Base-by-base conservation (phyloP, 2,113 vertebrate genomes). In the Hipposideros armiger region DNA sequence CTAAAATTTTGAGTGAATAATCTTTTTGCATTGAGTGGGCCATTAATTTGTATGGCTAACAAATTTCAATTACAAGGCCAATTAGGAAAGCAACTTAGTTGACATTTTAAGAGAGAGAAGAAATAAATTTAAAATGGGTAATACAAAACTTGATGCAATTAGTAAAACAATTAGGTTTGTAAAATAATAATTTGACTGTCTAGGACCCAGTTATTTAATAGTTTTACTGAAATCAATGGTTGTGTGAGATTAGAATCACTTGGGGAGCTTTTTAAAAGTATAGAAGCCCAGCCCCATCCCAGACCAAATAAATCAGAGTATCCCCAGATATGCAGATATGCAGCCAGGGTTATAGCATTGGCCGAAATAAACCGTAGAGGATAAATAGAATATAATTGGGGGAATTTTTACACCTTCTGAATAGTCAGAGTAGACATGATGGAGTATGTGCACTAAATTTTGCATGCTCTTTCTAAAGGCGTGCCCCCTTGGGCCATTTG, bases 111-210 rank as follows among this genome's bases (percentile, higher is more conserved):
- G 87, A 87, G 47, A 92, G 32, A 73, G 62, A 26, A 82, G 90
- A 97, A 95, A 94, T 84, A 91, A 92, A 89, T 84, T 97, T 95
- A 74, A 96, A 96, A 83, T 93, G 54, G 73, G 42, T 95, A 47
- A 78, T 92, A 58, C 81, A 88, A 95, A 95, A 74, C 86, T 76
- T 54, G 40, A 93, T 80, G 95, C 58, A 96, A 91, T 97, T 97
- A 97, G 92, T 91, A 95, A 96, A 97, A 95, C 74, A 97, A 94
- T 95, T 95, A 98, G 81, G 83, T 97, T 90, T 95, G 7, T 94
- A 92, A 94, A 97, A 92, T 96, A 96, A 92, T 95, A 94, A 94
- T 84, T 95, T 91, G 20, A 86, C 66, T 84, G 40, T 70, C 58
- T 87, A 84, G 54, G 70, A 80, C 85, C 90, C 66, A 95, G 32